Conservation (phyloP, 2,888 invertebrate species). For the Drosophila vallismaia region DNA sequence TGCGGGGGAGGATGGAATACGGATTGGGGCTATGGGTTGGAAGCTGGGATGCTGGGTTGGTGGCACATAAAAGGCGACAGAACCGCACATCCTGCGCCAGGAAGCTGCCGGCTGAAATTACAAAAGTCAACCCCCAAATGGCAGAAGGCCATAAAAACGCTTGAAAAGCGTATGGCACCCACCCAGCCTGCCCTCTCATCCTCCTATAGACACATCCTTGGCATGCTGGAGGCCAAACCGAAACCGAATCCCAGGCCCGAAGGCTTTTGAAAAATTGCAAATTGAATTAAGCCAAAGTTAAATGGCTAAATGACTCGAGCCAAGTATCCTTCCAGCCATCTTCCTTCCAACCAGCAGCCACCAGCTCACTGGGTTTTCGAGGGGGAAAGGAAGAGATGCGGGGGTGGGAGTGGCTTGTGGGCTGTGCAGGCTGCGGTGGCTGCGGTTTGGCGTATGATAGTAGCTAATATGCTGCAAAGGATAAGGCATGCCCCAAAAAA, state of each 20-base stretch:
- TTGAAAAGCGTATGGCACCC: slow-evolving; percentile 70
- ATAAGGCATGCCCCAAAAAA: slow-evolving; percentile 56
- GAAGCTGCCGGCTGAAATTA: slow-evolving; percentile 78
- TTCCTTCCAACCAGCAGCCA: slow-evolving; percentile 31
- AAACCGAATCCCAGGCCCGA: slow-evolving; percentile 47
- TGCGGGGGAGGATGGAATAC: slow-evolving; percentile 33
- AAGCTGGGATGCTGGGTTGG: slow-evolving; percentile 12
- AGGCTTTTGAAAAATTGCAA: slow-evolving; percentile 84
- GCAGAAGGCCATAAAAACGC: slow-evolving; percentile 69
- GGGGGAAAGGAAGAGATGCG: not conserved
- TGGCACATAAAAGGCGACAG: slow-evolving; percentile 69
- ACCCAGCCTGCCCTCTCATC: not conserved
- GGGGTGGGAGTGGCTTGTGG: slow-evolving; percentile 7
- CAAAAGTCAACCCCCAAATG: slow-evolving; percentile 76
- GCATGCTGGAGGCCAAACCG: slow-evolving; percentile 12
- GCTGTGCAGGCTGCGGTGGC: slow-evolving; percentile 70
- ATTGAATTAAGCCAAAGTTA: slow-evolving; percentile 84
- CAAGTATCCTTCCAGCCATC: slow-evolving; percentile 62
- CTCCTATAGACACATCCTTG: slow-evolving; percentile 2
- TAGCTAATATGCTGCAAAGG: slow-evolving; percentile 77
- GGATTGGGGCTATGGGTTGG: slow-evolving; percentile 2
- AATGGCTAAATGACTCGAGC: slow-evolving; percentile 81
- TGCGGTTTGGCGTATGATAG: slow-evolving; percentile 76
- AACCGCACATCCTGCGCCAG: slow-evolving; percentile 79
- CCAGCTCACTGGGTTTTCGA: slow-evolving; percentile 42